Evolutionary conservation across 2,888 invertebrate species (phyloP).

Genomic region (Acanthosepion lycidas): DNA sequence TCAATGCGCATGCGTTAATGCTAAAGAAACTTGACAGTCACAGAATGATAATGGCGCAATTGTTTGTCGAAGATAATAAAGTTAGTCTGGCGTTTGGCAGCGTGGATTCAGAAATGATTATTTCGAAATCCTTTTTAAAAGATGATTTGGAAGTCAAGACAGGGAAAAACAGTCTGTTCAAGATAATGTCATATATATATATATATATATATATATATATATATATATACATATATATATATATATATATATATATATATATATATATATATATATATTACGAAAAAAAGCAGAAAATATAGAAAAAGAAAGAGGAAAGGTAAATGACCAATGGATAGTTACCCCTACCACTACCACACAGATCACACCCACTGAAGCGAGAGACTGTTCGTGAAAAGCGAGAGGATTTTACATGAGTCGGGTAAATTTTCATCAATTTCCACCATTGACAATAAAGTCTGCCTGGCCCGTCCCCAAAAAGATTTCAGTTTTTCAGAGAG

Average conservation of each 20-base stretch:
- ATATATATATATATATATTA: no score
- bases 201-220: not conserved
- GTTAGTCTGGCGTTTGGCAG: conserved; percentile 6
- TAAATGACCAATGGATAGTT: no score
- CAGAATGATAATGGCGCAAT: not conserved
- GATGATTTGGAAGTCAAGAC: not conserved
- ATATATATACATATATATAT: not conserved
- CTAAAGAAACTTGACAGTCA: not conserved
- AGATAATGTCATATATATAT: not conserved
- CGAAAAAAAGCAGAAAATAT: not conserved
- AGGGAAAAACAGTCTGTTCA: not conserved
- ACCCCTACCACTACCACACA: no score
- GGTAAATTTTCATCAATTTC: no score
- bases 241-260: not conserved
- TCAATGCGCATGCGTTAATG: not conserved
- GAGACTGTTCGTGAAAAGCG: no score
- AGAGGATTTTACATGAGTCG: no score
- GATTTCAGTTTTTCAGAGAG: no score
- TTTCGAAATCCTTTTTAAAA: not conserved
- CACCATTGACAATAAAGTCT: no score
- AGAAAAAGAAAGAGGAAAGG: no score
- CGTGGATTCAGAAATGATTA: not conserved
- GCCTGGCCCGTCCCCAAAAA: no score
- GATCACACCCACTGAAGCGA: no score
- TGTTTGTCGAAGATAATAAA: not conserved